Percentiles rank a stretch among this genome's conserved stretches.
Conservation (phyloP, 2,888 invertebrate species). For the Branchipolynoe longqiensis region DNA sequence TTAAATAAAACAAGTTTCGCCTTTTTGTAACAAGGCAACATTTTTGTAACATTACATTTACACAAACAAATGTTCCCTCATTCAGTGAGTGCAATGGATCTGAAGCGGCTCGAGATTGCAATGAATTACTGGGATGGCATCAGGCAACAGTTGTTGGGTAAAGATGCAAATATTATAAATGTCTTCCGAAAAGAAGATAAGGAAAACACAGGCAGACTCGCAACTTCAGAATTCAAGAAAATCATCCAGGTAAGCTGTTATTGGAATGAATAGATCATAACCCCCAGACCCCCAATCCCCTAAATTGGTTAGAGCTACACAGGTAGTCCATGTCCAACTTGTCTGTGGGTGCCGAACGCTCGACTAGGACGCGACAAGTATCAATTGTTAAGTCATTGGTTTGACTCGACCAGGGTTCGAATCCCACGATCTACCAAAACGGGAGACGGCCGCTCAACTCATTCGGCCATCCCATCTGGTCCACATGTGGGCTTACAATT, state of each 20-base stretch:
- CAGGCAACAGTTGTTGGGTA: background rate
- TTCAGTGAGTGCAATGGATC: background rate
- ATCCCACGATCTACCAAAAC: too few species aligned
- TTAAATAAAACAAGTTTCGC: background rate
- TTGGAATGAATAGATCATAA: too few species aligned
- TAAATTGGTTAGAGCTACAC: too few species aligned
- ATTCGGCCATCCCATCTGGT: too few species aligned
- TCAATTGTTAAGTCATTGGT: too few species aligned
- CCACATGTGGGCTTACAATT: too few species aligned
- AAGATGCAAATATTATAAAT: background rate
- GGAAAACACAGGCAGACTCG: background rate
- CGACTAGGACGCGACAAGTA: too few species aligned
- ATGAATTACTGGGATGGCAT: constrained; percentile 9
- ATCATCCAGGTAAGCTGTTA: constrained; percentile 31
- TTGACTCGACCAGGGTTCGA: too few species aligned
- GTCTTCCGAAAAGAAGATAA: background rate
- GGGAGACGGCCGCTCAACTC: too few species aligned
- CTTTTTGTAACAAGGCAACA: background rate
- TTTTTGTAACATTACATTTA: background rate
- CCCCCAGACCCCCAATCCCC: too few species aligned
- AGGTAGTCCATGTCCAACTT: too few species aligned
- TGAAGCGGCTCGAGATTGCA: background rate
- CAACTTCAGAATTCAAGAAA: constrained; percentile 1
- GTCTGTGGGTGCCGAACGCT: too few species aligned
- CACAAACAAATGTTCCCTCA: background rate